Conservation (phyloP, 2,797 vertebrate genomes). For the Eulemur rubriventer region DNA sequence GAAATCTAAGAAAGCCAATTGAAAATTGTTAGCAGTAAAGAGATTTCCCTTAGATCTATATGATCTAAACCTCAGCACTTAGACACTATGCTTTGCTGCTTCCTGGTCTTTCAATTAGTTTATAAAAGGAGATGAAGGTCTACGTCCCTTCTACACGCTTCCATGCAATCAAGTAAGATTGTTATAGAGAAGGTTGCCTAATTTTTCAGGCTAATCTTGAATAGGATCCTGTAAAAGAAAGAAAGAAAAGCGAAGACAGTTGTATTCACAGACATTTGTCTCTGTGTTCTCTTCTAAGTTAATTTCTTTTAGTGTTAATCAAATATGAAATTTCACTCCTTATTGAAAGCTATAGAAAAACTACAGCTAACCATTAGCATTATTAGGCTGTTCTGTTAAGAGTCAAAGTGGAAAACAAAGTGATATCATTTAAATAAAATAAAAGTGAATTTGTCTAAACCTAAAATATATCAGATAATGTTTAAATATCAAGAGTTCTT, state of each 20-base stretch:
- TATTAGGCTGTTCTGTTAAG: not conserved
- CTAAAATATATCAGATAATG: slow-evolving; percentile 38
- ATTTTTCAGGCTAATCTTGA: slow-evolving; percentile 33
- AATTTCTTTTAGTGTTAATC: slow-evolving; percentile 8
- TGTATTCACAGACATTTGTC: not conserved
- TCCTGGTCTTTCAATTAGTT: not conserved
- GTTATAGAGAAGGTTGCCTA: not conserved
- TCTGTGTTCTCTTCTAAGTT: not conserved
- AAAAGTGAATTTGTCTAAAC: slow-evolving; percentile 44
- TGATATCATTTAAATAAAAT: slow-evolving; percentile 29
- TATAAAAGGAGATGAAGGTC: not conserved
- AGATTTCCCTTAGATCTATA: not conserved
- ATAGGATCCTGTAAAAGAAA: not conserved
- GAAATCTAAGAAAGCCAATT: not conserved
- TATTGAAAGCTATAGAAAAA: slow-evolving; percentile 33
- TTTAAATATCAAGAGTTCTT: slow-evolving; percentile 35
- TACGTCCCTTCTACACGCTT: not conserved
- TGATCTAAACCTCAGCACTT: not conserved
- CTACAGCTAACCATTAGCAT: not conserved
- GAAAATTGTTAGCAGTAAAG: not conserved
- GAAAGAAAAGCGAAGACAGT: not conserved
- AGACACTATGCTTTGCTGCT: not conserved
- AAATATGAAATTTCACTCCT: not conserved
- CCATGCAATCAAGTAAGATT: not conserved
- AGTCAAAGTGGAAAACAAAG: slow-evolving; percentile 29